Evolutionary conservation across 1,140 invertebrate genomes (phyloP), one percentile per base, ranked within the genome.

Genomic region (Lepidotrigona ventralis): DNA sequence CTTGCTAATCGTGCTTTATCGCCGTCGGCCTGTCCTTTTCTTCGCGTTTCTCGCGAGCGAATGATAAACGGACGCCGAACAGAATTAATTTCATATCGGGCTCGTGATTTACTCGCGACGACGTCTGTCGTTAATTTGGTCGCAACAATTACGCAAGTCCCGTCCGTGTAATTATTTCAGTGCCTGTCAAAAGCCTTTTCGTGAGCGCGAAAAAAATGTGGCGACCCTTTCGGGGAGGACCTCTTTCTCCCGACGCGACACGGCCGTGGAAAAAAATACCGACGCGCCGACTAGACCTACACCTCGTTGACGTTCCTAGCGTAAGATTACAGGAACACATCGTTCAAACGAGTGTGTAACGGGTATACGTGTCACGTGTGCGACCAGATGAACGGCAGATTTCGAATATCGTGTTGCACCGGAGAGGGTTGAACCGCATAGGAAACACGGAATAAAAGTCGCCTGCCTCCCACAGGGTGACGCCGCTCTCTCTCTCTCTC

Each of bases 321-420:
- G 64, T 88, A 86, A 86, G 81, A 88, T 88, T 88, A 88, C 87
- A 88, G 84, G 87, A 88, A 88, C 87, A 76, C 87, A 79, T 88
- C 87, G 77, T 86, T 87, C 86, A 87, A 86, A 84, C 39, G 71
- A 17, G 53, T 12, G 5, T 39, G 83, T 88, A 87, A 87, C 75
- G 70, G 81, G 73, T 74, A 86, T 76, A 79, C 79, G 76, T 56
- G 82, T 79, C 86, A 85, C 39, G 75, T 82, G 83, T 88, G 74
- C 46, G 60, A 33, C 85, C 86, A 88, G 75, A 85, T 88, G 87
- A 85, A 69, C 71, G 66, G 68, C 86, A 88, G 83, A 88, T 88
- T 88, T 64, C 56, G 68, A 88, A 88, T 88, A 88, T 88, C 87
- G 54, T 77, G 63, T 88, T 85, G 86, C 83, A 80, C 29, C 26